These are phyloP conservation scores for Poliocrania exsul DNA, from an alignment of 2,797 vertebrate genomes.

Conservation along the genomic window DNA sequence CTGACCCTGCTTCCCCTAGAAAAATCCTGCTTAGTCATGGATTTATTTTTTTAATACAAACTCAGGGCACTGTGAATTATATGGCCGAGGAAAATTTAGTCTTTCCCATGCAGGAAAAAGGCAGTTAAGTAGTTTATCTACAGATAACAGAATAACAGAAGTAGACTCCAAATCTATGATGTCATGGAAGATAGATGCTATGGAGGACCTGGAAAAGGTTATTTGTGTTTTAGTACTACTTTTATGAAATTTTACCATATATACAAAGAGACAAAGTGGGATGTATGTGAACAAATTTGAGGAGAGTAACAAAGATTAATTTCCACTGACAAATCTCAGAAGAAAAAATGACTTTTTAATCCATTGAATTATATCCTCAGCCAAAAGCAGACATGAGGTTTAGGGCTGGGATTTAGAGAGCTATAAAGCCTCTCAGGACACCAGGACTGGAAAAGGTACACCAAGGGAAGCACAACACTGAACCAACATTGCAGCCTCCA, in stretches of 20 bases:
- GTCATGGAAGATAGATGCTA: not conserved
- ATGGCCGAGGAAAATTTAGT: not conserved
- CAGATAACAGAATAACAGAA: not conserved
- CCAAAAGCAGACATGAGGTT: not conserved
- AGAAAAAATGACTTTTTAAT: not conserved
- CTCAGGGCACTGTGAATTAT: not conserved
- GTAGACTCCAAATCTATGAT: not conserved
- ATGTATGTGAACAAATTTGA: not conserved
- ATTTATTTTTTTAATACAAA: not conserved
- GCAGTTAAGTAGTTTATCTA: not conserved
- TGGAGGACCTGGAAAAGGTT: not conserved
- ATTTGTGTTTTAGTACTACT: not conserved
- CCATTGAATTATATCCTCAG: not conserved
- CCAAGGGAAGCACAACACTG: accelerated
- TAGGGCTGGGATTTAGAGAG: not conserved
- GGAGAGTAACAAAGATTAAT: not conserved
- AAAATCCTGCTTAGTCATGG: not conserved
- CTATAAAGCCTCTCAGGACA: not conserved
- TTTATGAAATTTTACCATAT: not conserved
- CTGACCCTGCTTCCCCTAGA: not conserved
- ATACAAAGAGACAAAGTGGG: not conserved
- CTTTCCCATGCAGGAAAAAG: not conserved
- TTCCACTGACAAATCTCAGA: not conserved
- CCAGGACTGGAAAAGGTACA: not conserved
- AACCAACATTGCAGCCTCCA: not conserved